Evolutionary conservation across 2,113 vertebrate species (phyloP).

Genomic region (Periophthalmus modestus): DNA sequence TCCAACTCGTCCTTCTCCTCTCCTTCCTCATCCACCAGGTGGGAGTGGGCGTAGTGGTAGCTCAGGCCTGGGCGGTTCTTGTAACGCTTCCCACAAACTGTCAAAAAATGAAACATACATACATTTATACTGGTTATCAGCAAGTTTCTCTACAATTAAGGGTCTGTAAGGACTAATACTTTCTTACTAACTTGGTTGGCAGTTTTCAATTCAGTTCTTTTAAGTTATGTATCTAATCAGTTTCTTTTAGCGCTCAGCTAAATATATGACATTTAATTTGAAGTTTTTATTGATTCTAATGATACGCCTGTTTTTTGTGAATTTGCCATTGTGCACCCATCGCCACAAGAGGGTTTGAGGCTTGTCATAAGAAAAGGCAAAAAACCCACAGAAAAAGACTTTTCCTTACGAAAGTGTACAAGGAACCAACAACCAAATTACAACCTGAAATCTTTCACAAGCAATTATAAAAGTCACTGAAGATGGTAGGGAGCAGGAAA

Average conservation of each 20-base stretch:
- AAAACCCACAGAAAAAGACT: neutral
- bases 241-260: neutral
- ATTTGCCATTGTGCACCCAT: conserved; percentile 14
- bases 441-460: neutral
- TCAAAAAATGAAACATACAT: conserved; percentile 41
- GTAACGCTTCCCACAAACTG: conserved; percentile 97
- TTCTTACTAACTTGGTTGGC: too few species aligned
- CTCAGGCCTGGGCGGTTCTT: conserved; percentile 96
- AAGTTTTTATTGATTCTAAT: neutral
- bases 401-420: neutral
- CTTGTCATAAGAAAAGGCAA: conserved; percentile 45
- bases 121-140: conserved; percentile 18
- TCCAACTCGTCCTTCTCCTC: conserved; percentile 91
- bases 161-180: too few species aligned
- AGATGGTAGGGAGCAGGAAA: neutral
- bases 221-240: neutral
- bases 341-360: conserved; percentile 37
- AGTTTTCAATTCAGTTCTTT: too few species aligned
- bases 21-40: conserved; percentile 94
- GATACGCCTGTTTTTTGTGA: neutral
- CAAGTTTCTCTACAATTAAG: neutral
- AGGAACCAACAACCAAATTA: neutral
- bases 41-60: conserved; percentile 97
- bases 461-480: neutral
- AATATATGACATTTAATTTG: neutral